Base-by-base conservation (phyloP, 2,888 invertebrate species). In the Rhagonycha lutea region DNA sequence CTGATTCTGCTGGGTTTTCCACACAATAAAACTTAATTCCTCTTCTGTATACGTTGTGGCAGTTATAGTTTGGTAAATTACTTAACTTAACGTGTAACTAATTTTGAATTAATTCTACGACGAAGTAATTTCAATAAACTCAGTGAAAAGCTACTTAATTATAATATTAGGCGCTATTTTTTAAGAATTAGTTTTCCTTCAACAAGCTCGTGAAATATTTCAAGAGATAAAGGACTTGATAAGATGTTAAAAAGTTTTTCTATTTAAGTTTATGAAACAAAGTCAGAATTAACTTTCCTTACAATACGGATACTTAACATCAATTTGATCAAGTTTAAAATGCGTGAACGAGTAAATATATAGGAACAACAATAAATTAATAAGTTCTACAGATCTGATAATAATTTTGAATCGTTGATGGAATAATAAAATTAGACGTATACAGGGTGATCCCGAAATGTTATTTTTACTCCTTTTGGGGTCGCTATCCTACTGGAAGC, bases 11-110 rank as follows among this genome's bases (percentile, higher is more conserved):
- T 75, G 81, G 80, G 81, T 81, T 83, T 83, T 83, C 83, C 82
- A 80, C 81, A 80, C 83, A 82, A 83, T 83, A 82, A 83, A 83
- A 81, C 80, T 81, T 82, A 81, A 83, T 83, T 82, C 79, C 71
- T 75, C 79, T 80, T 79, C 77, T 81, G 76, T 82, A 76, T 81
- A 80, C 79, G 80, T 82, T 81, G 79, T 80, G 26, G 24, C 63
- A 65, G 23, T 65, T 24, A 79, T 76, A 81, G 79, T 81, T 72
- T 62, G 63, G 72, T 74, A 73, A 81, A 82, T 81, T 81, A 78
- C 83, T 82, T 81, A 81, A 81, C 81, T 80, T 72, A 24, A 61
- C 65, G 24, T 69, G 65, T 65, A 72, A 65, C 1, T 24, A 47
- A 47, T 47, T 47, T n/a, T 2, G 7, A n/a, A 47, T n/a, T 47